Base-by-base conservation (phyloP, 2,888 invertebrate genomes). In the Caenorhabditis drosophilae region DNA sequence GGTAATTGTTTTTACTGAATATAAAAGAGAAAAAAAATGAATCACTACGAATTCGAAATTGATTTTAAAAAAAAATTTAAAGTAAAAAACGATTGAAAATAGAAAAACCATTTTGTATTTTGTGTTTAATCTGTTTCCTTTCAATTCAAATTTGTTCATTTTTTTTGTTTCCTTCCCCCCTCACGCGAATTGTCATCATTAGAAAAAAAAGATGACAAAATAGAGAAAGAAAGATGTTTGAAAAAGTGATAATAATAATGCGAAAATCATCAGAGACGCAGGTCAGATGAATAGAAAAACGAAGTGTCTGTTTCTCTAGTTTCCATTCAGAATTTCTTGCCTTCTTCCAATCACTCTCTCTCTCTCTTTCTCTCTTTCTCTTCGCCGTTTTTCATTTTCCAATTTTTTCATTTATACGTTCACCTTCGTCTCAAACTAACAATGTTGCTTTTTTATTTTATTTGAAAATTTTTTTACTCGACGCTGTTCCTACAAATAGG, bases 1-100 rank as follows among this genome's bases (percentile, higher is more conserved):
- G 53, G 57, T 57, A 15, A 49, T 52, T 34, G 4, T 4, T 27
- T 20, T 34, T 26, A 18, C 26, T 44, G 27, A 6, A 20, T 11
- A 41, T 20, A 18, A 18, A n/a, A n/a, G 36, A 4, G 36, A 36
- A n/a, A n/a, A n/a, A 16, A 4, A 6, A 15, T 36, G 4, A 36
- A 16, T 9, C 16, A n/a, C n/a, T 36, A n/a, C 9, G 36, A 9
- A 9, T 36, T 36, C 16, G 36, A 36, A 36, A 36, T 11, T 31
- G 31, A 31, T 31, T 6, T 9, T 12, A 31, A 31, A 31, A 9
- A 31, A 12, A 31, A 31, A 31, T 31, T 31, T 6, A 12, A 12
- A 38, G 38, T n/a, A 41, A 41, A 23, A 20, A 41, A 41, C 22
- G n/a, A n/a, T n/a, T n/a, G n/a, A n/a, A n/a, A n/a, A n/a, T n/a